phyloP scores from a whole-genome alignment of 2,888 invertebrate genomes.

The Synergus japonicus region DNA sequence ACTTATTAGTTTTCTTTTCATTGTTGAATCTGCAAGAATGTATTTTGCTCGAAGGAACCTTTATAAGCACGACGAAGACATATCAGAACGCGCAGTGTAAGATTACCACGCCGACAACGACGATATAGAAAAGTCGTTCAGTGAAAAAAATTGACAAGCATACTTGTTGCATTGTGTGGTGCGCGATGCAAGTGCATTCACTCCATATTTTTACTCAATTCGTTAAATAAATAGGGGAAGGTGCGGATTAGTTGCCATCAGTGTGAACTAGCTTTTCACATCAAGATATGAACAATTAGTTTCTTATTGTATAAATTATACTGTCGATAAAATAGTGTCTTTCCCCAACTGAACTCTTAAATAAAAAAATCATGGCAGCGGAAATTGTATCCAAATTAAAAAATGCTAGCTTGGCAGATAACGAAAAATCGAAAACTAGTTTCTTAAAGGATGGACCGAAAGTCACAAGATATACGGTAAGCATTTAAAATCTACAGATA shows the following conservation, averaged over 20 bases:
- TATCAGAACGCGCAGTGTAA: slow-evolving; percentile 69
- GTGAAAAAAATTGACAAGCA: slow-evolving; percentile 43
- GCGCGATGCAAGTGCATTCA: slow-evolving; percentile 17
- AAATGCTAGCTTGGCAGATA: slow-evolving; percentile 50
- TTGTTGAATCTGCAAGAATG: slow-evolving; percentile 69
- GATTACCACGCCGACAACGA: slow-evolving; percentile 64
- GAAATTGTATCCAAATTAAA: slow-evolving; percentile 49
- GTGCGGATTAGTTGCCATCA: not conserved
- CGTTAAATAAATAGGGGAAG: slow-evolving; percentile 15
- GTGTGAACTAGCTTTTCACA: slow-evolving; percentile 14
- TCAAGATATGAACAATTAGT: not conserved
- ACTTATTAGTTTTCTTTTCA: not conserved
- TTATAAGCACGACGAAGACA: slow-evolving; percentile 70
- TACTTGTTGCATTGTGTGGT: slow-evolving; percentile 30
- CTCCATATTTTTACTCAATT: slow-evolving; percentile 23
- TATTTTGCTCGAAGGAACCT: slow-evolving; percentile 67
- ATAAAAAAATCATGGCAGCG: slow-evolving; percentile 57
- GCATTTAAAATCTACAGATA: not conserved
- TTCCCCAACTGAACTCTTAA: not conserved
- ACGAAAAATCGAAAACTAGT: slow-evolving; percentile 60
- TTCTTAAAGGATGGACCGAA: slow-evolving; percentile 68
- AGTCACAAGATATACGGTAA: slow-evolving; percentile 71
- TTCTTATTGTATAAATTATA: not conserved
- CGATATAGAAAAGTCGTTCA: slow-evolving; percentile 48
- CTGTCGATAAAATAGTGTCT: not conserved